Conservation (phyloP, 2,797 vertebrate genomes). For the Microctenopoma steveboyesi region DNA sequence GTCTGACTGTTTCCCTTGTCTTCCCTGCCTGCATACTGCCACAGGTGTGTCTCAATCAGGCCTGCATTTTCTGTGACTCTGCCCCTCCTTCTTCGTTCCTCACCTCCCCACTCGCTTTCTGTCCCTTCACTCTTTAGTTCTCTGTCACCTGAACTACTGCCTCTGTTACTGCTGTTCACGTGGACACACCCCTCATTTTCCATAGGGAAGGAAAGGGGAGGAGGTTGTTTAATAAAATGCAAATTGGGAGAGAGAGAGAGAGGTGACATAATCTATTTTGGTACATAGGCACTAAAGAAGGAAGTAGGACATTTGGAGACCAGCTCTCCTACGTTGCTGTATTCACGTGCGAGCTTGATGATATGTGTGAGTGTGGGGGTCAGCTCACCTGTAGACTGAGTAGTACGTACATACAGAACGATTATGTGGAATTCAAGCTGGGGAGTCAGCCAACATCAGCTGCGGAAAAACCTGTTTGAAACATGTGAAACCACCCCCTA, state of each 20-base stretch:
- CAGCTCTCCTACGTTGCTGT: too few relatives aligned
- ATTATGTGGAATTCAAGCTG: too few relatives aligned
- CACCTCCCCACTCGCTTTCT: constrained; percentile 5
- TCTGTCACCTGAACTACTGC: constrained; percentile 54
- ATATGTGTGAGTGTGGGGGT: too few relatives aligned
- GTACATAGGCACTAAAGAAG: too few relatives aligned
- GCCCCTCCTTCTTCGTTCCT: constrained; percentile 35
- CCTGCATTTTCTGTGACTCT: constrained; percentile 22
- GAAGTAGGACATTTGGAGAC: neutral
- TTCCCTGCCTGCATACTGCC: constrained; percentile 1
- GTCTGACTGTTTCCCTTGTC: constrained; percentile 8
- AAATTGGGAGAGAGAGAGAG: constrained; percentile 18
- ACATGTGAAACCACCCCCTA: too few relatives aligned
- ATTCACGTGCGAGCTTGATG: too few relatives aligned
- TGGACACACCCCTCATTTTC: constrained; percentile 53
- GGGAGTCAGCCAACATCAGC: too few relatives aligned
- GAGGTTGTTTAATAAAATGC: constrained; percentile 39
- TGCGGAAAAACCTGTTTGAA: too few relatives aligned
- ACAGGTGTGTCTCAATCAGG: constrained; percentile 38
- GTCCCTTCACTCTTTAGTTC: constrained; percentile 24
- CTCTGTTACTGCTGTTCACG: constrained; percentile 51
- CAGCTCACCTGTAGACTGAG: too few relatives aligned
- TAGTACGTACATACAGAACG: too few relatives aligned
- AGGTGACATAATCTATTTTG: constrained; percentile 47
- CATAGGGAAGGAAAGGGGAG: constrained; percentile 50